Evolutionary conservation across 2,888 invertebrate genomes (phyloP).

Genomic region (Branchipolynoe longqiensis): DNA sequence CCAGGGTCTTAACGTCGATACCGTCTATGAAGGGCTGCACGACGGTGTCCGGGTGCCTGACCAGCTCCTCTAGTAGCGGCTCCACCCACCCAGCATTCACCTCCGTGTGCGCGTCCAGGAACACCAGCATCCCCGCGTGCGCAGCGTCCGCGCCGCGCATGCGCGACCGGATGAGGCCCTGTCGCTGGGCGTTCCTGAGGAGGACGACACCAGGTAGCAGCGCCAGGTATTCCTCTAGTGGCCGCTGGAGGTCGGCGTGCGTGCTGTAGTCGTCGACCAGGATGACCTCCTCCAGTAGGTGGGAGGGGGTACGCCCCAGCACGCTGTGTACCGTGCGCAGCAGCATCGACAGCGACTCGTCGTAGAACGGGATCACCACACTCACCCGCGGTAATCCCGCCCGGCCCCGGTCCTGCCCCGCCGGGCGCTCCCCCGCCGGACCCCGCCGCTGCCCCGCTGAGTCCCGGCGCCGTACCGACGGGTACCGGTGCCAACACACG

Average conservation of each 20-base stretch:
- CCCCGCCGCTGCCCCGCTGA: constrained; percentile 61
- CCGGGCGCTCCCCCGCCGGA: constrained; percentile 60
- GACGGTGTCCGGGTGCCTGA: constrained; percentile 65
- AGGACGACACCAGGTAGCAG: constrained; percentile 67
- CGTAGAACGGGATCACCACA: constrained; percentile 68
- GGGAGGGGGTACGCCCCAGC: constrained; percentile 26
- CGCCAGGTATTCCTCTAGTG: constrained; percentile 65
- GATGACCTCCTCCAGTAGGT: constrained; percentile 62
- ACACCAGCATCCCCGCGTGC: constrained; percentile 64
- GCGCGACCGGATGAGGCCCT: constrained; percentile 67
- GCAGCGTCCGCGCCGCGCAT: constrained; percentile 65
- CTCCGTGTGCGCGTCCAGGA: constrained; percentile 69
- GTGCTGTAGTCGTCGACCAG: constrained; percentile 67
- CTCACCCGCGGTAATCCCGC: constrained; percentile 52
- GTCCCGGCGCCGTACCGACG: constrained; percentile 30
- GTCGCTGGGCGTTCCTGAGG: constrained; percentile 64
- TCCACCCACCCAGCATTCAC: constrained; percentile 68
- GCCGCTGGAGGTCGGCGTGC: constrained; percentile 60
- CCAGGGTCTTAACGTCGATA: constrained; percentile 66
- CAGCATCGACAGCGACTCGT: constrained; percentile 68
- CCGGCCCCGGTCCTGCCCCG: background rate
- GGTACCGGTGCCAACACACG: constrained; percentile 48
- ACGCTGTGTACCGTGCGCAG: constrained; percentile 63
- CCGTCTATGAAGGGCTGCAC: constrained; percentile 71
- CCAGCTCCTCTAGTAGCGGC: constrained; percentile 66